Evolutionary conservation across 2,797 vertebrate genomes (phyloP).

Genomic region (Sciurus carolinensis): DNA sequence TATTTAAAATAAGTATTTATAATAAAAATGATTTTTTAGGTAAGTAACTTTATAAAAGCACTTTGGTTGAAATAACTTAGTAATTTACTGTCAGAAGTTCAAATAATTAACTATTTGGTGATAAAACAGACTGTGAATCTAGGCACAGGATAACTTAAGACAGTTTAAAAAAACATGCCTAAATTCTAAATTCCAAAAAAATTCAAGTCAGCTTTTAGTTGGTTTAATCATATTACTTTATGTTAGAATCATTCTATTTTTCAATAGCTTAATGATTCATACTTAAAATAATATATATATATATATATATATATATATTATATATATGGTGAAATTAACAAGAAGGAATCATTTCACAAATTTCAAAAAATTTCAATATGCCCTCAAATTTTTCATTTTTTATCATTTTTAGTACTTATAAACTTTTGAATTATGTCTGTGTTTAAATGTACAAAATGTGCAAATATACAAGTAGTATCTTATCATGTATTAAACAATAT

Average conservation of each 20-base stretch:
- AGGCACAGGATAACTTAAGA: background rate
- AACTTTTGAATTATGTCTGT: background rate
- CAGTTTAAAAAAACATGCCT: background rate
- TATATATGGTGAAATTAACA: background rate
- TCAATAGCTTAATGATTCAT: background rate
- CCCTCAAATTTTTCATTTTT: background rate
- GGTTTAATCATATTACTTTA: background rate
- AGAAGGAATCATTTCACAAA: background rate
- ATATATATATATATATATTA: no score
- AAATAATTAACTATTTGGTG: background rate
- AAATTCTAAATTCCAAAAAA: background rate
- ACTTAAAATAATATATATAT: background rate
- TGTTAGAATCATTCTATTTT: background rate
- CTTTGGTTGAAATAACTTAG: background rate
- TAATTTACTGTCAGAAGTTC: background rate
- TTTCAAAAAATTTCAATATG: background rate
- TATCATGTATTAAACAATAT: background rate
- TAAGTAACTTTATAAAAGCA: background rate
- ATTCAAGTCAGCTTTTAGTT: background rate
- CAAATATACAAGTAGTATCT: background rate
- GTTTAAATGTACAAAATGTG: background rate
- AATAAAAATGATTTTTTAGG: background rate
- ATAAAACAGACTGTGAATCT: background rate
- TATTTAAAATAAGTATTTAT: no score
- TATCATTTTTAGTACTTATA: background rate